phyloP scores from a whole-genome alignment of 2,888 invertebrate genomes.

The Helicoverpa assulta region DNA sequence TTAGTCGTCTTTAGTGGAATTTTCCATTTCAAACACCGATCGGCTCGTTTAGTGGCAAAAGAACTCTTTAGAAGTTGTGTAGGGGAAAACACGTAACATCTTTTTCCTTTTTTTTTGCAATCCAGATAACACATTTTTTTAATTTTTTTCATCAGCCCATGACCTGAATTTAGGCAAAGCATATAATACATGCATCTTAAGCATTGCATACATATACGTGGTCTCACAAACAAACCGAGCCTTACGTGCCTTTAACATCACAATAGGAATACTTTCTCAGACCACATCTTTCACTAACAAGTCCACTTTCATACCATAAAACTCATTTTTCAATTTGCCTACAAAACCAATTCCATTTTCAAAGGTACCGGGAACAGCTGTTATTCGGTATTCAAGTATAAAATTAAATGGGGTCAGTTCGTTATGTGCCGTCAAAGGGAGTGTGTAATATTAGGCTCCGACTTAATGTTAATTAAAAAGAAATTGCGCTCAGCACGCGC shows the following conservation, averaged over 20 bases:
- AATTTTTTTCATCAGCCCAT: no score
- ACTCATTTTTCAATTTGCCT: conserved; percentile 34
- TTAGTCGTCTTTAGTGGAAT: background rate
- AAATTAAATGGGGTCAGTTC: conserved; percentile 60
- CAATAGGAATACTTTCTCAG: background rate
- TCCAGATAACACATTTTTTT: no score
- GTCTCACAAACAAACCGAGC: no score
- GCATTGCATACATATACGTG: no score
- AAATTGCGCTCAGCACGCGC: conserved; percentile 44
- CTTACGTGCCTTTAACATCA: background rate
- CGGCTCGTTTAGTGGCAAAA: no score
- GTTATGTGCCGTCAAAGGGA: conserved; percentile 57
- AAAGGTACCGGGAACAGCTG: conserved; percentile 41
- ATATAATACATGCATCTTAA: no score
- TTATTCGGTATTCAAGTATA: conserved; percentile 38
- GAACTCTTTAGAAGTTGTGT: no score
- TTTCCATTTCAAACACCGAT: background rate
- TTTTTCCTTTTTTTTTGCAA: no score
- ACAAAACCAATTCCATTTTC: conserved; percentile 48
- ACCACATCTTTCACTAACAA: background rate
- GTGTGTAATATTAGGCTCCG: conserved; percentile 59
- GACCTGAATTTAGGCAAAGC: no score
- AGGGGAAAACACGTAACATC: no score
- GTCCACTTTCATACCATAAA: conserved; percentile 5
- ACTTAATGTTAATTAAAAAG: conserved; percentile 64